phyloP scores from a whole-genome alignment of 2,888 invertebrate genomes.

The Heterodera filipjevi region DNA sequence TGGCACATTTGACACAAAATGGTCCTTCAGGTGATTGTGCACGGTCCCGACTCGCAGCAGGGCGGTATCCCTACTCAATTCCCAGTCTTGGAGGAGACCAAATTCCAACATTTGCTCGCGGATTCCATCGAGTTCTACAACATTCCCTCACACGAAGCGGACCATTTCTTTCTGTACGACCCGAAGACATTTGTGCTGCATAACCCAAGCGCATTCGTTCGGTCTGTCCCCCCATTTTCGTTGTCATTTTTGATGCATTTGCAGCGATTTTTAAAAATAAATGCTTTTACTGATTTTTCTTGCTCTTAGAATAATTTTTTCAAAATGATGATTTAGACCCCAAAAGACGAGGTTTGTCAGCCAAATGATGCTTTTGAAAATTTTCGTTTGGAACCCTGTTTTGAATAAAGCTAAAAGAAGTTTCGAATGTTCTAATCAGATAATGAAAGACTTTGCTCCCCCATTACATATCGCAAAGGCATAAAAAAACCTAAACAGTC shows the following conservation, averaged over 20 bases:
- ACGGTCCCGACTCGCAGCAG: conserved; percentile 74
- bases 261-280: conserved; percentile 92
- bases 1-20: too few species aligned
- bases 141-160: conserved; percentile 82
- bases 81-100: conserved; percentile 79
- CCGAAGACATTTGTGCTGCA: conserved; percentile 97
- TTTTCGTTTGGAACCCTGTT: too few species aligned
- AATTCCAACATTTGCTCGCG: conserved; percentile 74
- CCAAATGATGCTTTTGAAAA: too few species aligned
- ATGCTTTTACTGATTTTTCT: too few species aligned
- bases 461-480: too few species aligned
- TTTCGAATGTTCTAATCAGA: too few species aligned
- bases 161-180: conserved; percentile 92
- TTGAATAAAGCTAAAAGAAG: too few species aligned
- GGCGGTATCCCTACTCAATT: conserved; percentile 97
- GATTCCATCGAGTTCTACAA: conserved; percentile 96
- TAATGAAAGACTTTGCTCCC: too few species aligned
- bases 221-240: conserved; percentile 35
- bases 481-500: too few species aligned
- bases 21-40: conserved; percentile 67
- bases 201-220: conserved; percentile 88
- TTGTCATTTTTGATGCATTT: conserved; percentile 68
- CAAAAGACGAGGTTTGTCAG: too few species aligned
- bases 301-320: too few species aligned
- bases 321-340: too few species aligned